phyloP scores from a whole-genome alignment of 2,797 vertebrate genomes.

The Siniperca scherzeri region DNA sequence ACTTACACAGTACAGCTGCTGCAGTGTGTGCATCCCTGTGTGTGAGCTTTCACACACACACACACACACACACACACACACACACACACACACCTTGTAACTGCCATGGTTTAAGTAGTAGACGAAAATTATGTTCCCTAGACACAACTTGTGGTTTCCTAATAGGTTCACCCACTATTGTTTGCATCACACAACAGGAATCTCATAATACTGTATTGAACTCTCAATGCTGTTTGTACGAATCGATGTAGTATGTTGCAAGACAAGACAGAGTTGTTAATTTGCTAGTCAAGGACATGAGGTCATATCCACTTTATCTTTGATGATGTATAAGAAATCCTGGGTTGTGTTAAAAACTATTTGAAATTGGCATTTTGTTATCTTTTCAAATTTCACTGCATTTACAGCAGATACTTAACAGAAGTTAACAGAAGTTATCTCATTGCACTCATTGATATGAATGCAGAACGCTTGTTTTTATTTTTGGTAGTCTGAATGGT shows the following conservation, averaged over 20 bases:
- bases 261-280: constrained; percentile 21
- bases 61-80: background rate
- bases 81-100: background rate
- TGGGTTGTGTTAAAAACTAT: background rate
- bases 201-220: background rate
- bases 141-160: constrained; percentile 4
- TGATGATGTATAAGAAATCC: constrained; percentile 23
- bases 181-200: constrained; percentile 9
- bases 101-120: background rate
- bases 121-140: constrained; percentile 2
- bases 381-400: constrained; percentile 8
- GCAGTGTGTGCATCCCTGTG: background rate
- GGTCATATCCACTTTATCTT: constrained; percentile 20
- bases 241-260: background rate
- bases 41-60: background rate
- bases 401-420: constrained; percentile 8
- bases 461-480: background rate
- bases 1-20: background rate
- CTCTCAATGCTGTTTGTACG: background rate
- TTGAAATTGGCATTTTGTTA: background rate
- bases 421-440: no score
- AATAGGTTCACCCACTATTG: background rate
- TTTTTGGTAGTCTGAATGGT: background rate
- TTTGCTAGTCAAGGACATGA: constrained; percentile 33
- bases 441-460: constrained; percentile 1